A percentile compares a stretch with the other conserved stretches of the same genome.
phyloP scores from a whole-genome alignment of 2,113 vertebrate genomes.

The Myrmophylax atrothorax region DNA sequence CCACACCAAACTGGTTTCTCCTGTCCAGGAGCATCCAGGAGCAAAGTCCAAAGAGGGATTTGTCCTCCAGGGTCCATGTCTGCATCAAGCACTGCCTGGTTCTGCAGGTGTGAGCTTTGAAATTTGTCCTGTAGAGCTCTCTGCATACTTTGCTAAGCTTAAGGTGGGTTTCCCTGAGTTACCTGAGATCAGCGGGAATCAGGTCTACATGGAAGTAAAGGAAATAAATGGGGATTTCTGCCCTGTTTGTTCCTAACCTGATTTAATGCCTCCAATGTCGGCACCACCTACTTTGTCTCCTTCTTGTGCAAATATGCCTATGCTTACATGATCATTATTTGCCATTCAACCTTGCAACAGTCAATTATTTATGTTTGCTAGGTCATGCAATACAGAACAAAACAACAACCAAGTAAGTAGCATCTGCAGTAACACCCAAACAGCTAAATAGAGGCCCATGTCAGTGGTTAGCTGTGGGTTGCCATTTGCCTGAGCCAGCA shows the following conservation, averaged over 20 bases:
- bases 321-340: slow-evolving; percentile 11
- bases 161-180: rapidly evolving
- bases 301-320: slow-evolving; percentile 31
- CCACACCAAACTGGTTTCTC: slow-evolving; percentile 5
- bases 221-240: background rate
- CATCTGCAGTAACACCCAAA: background rate
- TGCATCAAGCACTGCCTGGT: background rate
- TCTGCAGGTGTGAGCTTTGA: background rate
- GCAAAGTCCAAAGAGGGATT: background rate
- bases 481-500: background rate
- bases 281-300: background rate
- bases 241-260: background rate
- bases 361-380: slow-evolving; percentile 10
- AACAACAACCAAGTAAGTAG: background rate
- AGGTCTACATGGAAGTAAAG: background rate
- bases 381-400: background rate
- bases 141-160: background rate
- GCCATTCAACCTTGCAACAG: background rate
- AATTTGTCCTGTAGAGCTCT: background rate
- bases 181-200: background rate
- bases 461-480: background rate
- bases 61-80: background rate
- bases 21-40: background rate
- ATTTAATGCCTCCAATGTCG: background rate
- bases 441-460: background rate